Conservation (phyloP, 1,140 invertebrate genomes). For the Rhagoletis zephyria region DNA sequence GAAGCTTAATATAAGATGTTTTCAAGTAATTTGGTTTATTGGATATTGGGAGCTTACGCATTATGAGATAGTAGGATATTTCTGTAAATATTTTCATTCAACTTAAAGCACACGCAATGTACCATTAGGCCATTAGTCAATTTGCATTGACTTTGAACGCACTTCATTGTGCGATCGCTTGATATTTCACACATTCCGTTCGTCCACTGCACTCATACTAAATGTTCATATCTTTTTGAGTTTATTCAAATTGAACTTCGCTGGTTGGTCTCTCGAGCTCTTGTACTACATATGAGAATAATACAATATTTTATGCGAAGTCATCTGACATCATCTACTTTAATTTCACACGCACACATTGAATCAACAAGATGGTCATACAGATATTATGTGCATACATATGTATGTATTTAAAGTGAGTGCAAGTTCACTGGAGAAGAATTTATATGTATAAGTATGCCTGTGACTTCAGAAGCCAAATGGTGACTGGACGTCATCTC, state of each 20-base stretch:
- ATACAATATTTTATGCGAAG: conserved; percentile 44
- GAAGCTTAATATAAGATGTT: no score
- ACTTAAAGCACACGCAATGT: background rate
- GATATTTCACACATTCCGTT: conserved; percentile 24
- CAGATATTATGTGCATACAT: background rate
- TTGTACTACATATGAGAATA: background rate
- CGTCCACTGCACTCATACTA: background rate
- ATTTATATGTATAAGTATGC: conserved; percentile 43
- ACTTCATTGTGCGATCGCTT: conserved; percentile 47
- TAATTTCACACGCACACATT: background rate
- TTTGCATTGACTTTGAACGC: conserved; percentile 26
- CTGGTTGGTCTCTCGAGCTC: no score
- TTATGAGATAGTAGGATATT: background rate
- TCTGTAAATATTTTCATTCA: conserved; percentile 49
- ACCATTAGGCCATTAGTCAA: background rate
- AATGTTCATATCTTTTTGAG: background rate
- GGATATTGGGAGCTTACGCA: background rate
- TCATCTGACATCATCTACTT: conserved; percentile 50
- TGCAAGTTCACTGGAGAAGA: background rate
- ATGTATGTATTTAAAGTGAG: background rate
- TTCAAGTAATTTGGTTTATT: no score
- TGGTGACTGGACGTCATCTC: no score
- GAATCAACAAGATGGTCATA: background rate
- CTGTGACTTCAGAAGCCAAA: no score
- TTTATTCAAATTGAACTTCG: conserved; percentile 20